Evolutionary conservation across 53 echinoderm and acorn worm genomes (phyloP), one percentile per base, ranked within the genome.

Genomic region (Luidia sarsii): DNA sequence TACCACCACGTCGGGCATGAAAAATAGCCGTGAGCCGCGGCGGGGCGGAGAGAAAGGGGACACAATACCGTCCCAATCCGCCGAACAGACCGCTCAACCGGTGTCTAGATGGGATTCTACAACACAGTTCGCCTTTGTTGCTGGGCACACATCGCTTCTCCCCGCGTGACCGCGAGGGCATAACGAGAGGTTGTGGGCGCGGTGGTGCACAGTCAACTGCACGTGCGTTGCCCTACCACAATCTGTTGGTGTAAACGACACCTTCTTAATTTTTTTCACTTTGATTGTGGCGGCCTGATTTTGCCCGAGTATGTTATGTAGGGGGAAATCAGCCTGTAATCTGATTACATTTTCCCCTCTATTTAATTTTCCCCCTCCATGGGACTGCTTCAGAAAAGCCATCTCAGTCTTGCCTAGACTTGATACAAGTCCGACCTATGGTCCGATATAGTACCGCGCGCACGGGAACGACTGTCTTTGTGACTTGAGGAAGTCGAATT

Each of bases 221-320:
- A 72, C 72, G 72, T 55, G 72, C 72, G 55, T 10, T 36, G 33
- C 52, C 37, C 38, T 20, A 37, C 37, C 21, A 38, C 72, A 72
- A 72, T 54, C 72, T 72, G 72, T 72, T 72, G 55, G 77, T 77
- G 77, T 77, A 77, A 77, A 56, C 77, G 59, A 77, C 77, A 77
- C 77, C 62, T 14, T 39, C 31, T 30, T 16, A 4, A 46, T 27
- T 24, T 18, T 19, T 35, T 37, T 38, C 35, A 32, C 37, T 2
- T 19, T 21, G 36, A 37, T 54, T 55, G 29, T 27, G 56, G 50
- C 29, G 31, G 37, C 38, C 16, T 10, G 54, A 72, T 54, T 37
- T 72, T 9, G 57, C 33, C 50, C 28, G n/a, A 16, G 20, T 34
- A 14, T 38, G 64, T 64, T 8, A 36, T 37, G 37, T 31, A 11